Evolutionary conservation across 2,113 vertebrate genomes (phyloP).

Genomic region (Hypomesus transpacificus): DNA sequence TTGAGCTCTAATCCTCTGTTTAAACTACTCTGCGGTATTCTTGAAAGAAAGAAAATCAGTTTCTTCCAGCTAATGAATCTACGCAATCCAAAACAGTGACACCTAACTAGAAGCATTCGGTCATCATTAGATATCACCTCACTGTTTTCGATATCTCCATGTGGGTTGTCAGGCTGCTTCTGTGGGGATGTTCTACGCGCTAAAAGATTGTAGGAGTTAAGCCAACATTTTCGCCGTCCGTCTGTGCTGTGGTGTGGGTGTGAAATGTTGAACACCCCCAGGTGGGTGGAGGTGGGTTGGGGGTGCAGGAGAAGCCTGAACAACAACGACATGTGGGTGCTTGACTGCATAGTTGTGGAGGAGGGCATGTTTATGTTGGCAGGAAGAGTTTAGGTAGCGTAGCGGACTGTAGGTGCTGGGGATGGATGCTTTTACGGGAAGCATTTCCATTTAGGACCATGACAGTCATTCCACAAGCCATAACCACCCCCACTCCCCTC

Average conservation of each 20-base stretch:
- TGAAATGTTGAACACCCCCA: constrained; percentile 23
- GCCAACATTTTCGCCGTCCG: constrained; percentile 9
- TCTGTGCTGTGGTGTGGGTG: constrained; percentile 10
- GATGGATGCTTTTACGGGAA: constrained; percentile 16
- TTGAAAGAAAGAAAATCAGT: too few relatives aligned
- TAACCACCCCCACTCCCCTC: too few relatives aligned
- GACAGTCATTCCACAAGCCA: background rate
- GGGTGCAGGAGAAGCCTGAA: constrained; percentile 37
- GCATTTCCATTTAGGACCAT: background rate
- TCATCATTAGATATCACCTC: too few relatives aligned
- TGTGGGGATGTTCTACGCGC: constrained; percentile 14
- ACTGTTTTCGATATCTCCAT: too few relatives aligned
- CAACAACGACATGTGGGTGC: constrained; percentile 58
- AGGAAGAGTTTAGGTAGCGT: constrained; percentile 27
- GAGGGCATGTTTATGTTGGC: constrained; percentile 56
- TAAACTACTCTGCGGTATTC: too few relatives aligned
- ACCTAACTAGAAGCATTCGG: too few relatives aligned
- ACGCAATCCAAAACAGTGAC: too few relatives aligned
- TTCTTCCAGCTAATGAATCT: too few relatives aligned
- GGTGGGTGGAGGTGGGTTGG: constrained; percentile 23
- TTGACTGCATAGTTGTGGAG: constrained; percentile 67
- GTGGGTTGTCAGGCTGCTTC: background rate
- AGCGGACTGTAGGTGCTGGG: constrained; percentile 16
- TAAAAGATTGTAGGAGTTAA: background rate
- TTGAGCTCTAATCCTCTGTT: too few relatives aligned